Percentiles rank a stretch among this genome's conserved stretches.
Evolutionary conservation across 2,888 invertebrate species (phyloP).

Genomic region (Melinaea menophilus): DNA sequence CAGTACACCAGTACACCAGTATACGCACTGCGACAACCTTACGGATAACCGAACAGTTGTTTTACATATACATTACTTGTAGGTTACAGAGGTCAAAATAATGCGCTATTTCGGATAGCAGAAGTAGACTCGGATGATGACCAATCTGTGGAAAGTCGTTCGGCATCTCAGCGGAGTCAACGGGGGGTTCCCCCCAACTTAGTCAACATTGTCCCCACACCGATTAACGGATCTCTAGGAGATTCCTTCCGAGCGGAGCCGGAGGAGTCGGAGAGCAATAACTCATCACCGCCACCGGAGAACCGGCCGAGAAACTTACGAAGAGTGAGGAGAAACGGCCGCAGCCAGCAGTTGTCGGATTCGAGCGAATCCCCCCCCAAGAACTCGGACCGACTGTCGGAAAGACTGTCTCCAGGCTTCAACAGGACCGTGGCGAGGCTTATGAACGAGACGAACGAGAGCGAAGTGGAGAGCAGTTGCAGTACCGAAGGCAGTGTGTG

Average conservation of each 20-base stretch:
- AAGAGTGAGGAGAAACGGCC: slow-evolving; percentile 52
- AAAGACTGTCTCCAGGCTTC: slow-evolving; percentile 51
- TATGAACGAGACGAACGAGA: slow-evolving; percentile 73
- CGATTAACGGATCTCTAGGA: slow-evolving; percentile 75
- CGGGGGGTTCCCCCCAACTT: slow-evolving; percentile 61
- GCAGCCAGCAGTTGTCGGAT: slow-evolving; percentile 57
- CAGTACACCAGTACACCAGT: too few relatives aligned
- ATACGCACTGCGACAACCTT: too few relatives aligned
- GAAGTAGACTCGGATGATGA: slow-evolving; percentile 82
- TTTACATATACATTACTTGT: neutral
- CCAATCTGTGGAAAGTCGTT: slow-evolving; percentile 63
- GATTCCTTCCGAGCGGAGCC: slow-evolving; percentile 58
- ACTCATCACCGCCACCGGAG: slow-evolving; percentile 46
- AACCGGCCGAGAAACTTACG: slow-evolving; percentile 46
- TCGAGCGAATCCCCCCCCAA: slow-evolving; percentile 68
- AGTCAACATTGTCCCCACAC: slow-evolving; percentile 78
- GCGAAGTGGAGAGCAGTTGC: slow-evolving; percentile 71
- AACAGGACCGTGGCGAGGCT: slow-evolving; percentile 64
- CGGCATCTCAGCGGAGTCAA: slow-evolving; percentile 58
- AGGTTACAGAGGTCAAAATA: slow-evolving; percentile 71
- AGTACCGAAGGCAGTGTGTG: slow-evolving; percentile 63
- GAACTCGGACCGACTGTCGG: slow-evolving; percentile 44
- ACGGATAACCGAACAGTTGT: too few relatives aligned
- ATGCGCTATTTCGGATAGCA: slow-evolving; percentile 70
- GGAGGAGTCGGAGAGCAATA: slow-evolving; percentile 45